Evolutionary conservation across 1,140 invertebrate species (phyloP).

Genomic region (Drosophila bocki): DNA sequence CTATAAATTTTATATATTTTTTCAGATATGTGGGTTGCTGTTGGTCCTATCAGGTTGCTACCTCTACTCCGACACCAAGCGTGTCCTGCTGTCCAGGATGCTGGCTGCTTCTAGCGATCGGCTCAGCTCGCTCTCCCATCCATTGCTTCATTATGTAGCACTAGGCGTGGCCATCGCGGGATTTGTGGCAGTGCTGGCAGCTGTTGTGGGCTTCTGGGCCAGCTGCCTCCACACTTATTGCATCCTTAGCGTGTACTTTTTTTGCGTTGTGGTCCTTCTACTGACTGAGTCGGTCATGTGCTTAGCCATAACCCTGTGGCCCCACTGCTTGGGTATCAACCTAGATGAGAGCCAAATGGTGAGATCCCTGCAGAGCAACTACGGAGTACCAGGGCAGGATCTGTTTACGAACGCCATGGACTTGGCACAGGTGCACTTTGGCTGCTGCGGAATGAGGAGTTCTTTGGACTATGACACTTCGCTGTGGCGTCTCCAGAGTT

Average conservation of each 20-base stretch:
- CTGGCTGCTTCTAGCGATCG: constrained; percentile 87
- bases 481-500: constrained; percentile 90
- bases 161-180: constrained; percentile 89
- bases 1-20: too few species aligned
- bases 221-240: constrained; percentile 90
- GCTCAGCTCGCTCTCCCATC: constrained; percentile 87
- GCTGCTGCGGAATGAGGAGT: constrained; percentile 93
- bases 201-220: constrained; percentile 92
- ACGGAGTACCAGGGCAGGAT: constrained; percentile 90
- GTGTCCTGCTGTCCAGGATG: constrained; percentile 89
- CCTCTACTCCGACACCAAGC: constrained; percentile 88
- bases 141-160: constrained; percentile 90
- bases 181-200: constrained; percentile 88
- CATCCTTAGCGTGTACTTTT: constrained; percentile 90
- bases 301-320: constrained; percentile 91
- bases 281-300: constrained; percentile 90
- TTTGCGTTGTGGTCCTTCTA: constrained; percentile 89
- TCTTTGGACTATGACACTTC: constrained; percentile 93
- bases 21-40: constrained; percentile 89
- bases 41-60: constrained; percentile 90
- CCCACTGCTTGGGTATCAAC: constrained; percentile 90
- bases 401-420: constrained; percentile 92
- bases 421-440: constrained; percentile 91
- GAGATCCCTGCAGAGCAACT: constrained; percentile 90
- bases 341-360: constrained; percentile 89